Base-by-base conservation (phyloP, 2,797 vertebrate genomes). In the Coracias cyanogaster region DNA sequence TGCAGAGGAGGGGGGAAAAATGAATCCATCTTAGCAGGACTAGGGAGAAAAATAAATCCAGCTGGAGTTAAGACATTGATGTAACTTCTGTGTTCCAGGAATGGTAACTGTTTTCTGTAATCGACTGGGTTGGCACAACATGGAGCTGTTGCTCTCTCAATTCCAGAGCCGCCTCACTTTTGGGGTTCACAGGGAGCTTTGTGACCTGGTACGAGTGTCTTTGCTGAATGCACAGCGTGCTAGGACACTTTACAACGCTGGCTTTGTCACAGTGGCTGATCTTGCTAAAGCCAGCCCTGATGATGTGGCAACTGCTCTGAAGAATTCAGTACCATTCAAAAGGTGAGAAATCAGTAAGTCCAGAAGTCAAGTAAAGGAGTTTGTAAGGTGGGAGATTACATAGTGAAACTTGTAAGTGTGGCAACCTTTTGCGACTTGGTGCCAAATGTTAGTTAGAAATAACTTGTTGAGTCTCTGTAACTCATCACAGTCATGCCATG, bases 121-220 rank as follows among this genome's bases (percentile, higher is more conserved):
- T 91, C 99, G 99, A 9, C 98, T 99, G 82, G 99, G 99, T 60
- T 99, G 99, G 99, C 98, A 99, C 98, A 99, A 99, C 97, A 98
- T 99, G 98, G 99, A 99, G 94, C 96, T 99, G 45, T 97, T 99
- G 31, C 97, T 99, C 57, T 99, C 99, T 28, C 99, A 99, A 96
- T 99, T 99, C 98, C 99, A 99, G 98, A 99, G 99, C 93, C 98
- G 99, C 45, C 98, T 99, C 82, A 99, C 98, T n/a, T 99, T 99
- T 55, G 99, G 99, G 28, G 98, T 99, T 73, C 99, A 99, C 69
- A 98, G 99, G 87, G 99, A 99, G 94, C 98, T 99, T 49, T 99
- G 99, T 31, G 99, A 99, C 97, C 98, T 99, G 74, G 99, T 99
- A 45, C 98, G 99, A 49, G 97, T 99, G 85, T 99, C 99, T 51